Base-by-base conservation (phyloP, 1,140 invertebrate genomes). In the Aphelenchoides besseyi region DNA sequence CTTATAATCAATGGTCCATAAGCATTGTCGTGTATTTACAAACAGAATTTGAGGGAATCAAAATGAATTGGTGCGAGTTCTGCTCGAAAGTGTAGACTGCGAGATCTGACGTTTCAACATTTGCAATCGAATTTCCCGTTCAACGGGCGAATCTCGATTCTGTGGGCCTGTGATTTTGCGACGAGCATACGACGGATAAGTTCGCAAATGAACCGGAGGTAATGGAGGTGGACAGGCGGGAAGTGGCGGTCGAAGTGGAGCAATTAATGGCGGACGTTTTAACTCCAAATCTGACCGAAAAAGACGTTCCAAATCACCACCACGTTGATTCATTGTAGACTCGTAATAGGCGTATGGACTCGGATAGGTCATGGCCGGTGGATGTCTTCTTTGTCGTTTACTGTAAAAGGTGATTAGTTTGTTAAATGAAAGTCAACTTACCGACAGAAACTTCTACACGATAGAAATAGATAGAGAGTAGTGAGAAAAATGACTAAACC, bases 221-320 rank as follows among this genome's bases (percentile, higher is more conserved):
- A 66, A 16, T 2, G 63, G 63, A 1, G 63, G 63, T 30, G 63
- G 63, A 28, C 28, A 33, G 30, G 36, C 48, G 1, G 16, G 16
- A 16, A 33, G 63, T 33, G 63, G 63, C 0, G 48, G 63, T 37
- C 12, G 26, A 1, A 33, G 63, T n/a, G 63, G 63, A 1, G 63
- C 63, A 12, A 35, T 33, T 30, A 66, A 35, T 32, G 63, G 63
- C 16, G 63, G 63, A 16, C 63, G 16, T 32, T 66, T 66, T 26
- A 35, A n/a, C 63, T 66, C 63, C 63, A 66, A 66, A 35, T 66
- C 63, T 28, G 63, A 66, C 23, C 63, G 30, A 32, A 66, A 66
- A 1, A 59, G 18, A 23, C 55, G 55, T 33, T 59, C 55, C 55
- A 59, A 33, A 23, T 59, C 55, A 8, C 55, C 55, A 8, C 55